Base-by-base conservation (phyloP, 2,888 invertebrate genomes). In the Entomobrya proxima region DNA sequence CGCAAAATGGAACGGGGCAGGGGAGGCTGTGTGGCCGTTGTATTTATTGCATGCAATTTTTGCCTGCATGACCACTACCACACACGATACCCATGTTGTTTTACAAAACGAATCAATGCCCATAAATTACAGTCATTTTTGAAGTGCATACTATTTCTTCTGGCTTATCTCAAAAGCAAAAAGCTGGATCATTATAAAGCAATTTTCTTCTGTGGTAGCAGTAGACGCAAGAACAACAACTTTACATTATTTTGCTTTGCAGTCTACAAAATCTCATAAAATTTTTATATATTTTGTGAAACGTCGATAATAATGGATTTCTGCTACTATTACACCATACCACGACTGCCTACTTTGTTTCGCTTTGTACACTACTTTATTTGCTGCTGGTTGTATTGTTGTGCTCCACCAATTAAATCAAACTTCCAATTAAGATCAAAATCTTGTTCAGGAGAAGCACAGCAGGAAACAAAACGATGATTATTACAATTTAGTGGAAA, bases 401-500 rank as follows among this genome's bases (percentile, higher is more conserved):
- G n/a, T 27, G 6, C 24, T 55, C 40, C 15, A 75, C 82, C 82
- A 82, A 82, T 82, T 82, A 82, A 82, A 82, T 82, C 64, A 64
- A 74, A 37, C 75, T 82, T 82, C 75, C 82, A 82, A 82, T 82
- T 82, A 82, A 75, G 82, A 82, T 82, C 55, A n/a, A 24, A 82
- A 82, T 82, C 82, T 82, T 61, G 35, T 58, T 75, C 55, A 61
- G 13, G 52, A 50, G 50, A 64, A 75, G 32, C 64, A 58, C 82
- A 82, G 82, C 75, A 82, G 82, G 82, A 75, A 82, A 75, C 75
- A 32, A 55, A 75, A 75, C 50, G 47, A 75, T 75, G 75, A 75
- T 82, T 61, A 82, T 75, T 75, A 61, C 69, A 24, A 58, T 35
- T 75, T 47, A 44, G 24, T 58, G 58, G 32, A 61, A 61, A 61